These are phyloP conservation scores for Takifugu bimaculatus DNA, from an alignment of 2,113 vertebrate genomes.

Conservation along the genomic window DNA sequence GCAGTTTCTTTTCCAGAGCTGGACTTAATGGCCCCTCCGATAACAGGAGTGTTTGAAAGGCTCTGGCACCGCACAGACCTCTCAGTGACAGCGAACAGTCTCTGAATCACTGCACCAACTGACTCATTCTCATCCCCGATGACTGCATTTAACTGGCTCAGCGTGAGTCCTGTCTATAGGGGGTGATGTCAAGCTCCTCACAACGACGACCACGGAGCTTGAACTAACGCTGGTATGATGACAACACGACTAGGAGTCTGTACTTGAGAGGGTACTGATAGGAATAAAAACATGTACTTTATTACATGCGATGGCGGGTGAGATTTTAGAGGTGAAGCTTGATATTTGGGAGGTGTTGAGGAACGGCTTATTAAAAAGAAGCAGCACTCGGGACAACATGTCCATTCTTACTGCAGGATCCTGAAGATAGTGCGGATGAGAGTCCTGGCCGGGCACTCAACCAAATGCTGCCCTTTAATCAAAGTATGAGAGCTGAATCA, in stretches of 20 bases:
- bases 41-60: constrained; percentile 41
- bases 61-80: constrained; percentile 46
- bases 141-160: constrained; percentile 59
- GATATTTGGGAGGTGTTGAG: background rate
- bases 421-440: constrained; percentile 4
- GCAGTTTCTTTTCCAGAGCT: constrained; percentile 51
- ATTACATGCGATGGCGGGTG: constrained; percentile 2
- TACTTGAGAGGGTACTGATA: constrained; percentile 8
- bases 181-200: constrained; percentile 39
- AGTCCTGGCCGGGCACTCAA: constrained; percentile 28
- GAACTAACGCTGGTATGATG: background rate
- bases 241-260: constrained; percentile 25
- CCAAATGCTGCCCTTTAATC: constrained; percentile 59
- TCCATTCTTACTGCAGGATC: constrained; percentile 6
- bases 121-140: constrained; percentile 62
- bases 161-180: constrained; percentile 35
- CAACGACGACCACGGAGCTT: constrained; percentile 26
- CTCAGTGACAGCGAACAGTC: constrained; percentile 50
- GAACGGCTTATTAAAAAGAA: background rate
- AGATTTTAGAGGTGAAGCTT: constrained; percentile 9
- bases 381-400: background rate
- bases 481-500: constrained; percentile 66
- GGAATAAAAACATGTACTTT: constrained; percentile 10
- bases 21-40: constrained; percentile 56
- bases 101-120: constrained; percentile 50